Percentiles rank a stretch among this genome's conserved stretches.
Evolutionary conservation across 2,113 vertebrate species (phyloP).

Genomic region (Conger conger): DNA sequence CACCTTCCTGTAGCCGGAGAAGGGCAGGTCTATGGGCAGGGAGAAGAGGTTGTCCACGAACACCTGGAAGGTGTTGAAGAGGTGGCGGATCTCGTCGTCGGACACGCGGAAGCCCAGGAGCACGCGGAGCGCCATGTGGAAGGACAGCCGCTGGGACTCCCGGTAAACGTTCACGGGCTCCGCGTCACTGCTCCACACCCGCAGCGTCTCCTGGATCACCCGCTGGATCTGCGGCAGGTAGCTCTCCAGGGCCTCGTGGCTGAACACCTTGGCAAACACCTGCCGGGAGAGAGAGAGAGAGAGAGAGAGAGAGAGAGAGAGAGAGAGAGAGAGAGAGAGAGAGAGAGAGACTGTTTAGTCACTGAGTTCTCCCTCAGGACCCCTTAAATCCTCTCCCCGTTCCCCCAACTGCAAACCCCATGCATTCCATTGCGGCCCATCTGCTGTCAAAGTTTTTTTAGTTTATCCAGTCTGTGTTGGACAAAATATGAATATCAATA

Average conservation of each 20-base stretch:
- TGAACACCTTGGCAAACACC: slow-evolving; percentile 98
- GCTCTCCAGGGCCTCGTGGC: slow-evolving; percentile 90
- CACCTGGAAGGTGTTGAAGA: slow-evolving; percentile 92
- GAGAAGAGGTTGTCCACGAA: slow-evolving; percentile 98
- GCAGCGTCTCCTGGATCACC: slow-evolving; percentile 92
- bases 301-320: background rate
- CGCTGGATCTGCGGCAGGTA: slow-evolving; percentile 96
- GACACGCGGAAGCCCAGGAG: slow-evolving; percentile 91
- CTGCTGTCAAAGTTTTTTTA: too few species aligned
- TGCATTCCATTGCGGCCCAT: too few species aligned
- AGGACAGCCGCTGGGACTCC: slow-evolving; percentile 89
- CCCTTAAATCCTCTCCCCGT: too few species aligned
- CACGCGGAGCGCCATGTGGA: slow-evolving; percentile 93
- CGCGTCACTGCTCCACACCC: slow-evolving; percentile 89
- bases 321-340: background rate
- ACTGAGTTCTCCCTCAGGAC: too few species aligned
- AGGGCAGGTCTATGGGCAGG: slow-evolving; percentile 91
- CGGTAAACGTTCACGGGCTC: slow-evolving; percentile 94
- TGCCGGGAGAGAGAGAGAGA: slow-evolving; percentile 43
- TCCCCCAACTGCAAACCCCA: too few species aligned
- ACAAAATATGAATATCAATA: too few species aligned
- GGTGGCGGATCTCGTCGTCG: slow-evolving; percentile 83
- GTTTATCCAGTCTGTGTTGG: too few species aligned
- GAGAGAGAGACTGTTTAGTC: background rate
- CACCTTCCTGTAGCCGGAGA: slow-evolving; percentile 93